Evolutionary conservation across 2,888 invertebrate species (phyloP), one percentile per base, ranked within the genome.

Genomic region (Trichopria drosophilae): DNA sequence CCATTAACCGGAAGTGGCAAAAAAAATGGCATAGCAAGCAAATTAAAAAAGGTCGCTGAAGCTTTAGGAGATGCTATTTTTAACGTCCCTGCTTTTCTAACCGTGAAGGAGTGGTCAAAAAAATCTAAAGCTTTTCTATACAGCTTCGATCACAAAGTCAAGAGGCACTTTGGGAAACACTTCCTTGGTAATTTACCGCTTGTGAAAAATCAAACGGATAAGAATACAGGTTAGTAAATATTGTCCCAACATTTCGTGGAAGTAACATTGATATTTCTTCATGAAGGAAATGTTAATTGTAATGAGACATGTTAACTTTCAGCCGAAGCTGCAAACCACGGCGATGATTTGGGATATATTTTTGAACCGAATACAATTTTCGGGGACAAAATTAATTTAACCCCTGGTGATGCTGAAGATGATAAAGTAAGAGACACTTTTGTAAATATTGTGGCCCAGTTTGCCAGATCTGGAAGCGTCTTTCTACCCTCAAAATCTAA

Each of bases 11-110:
- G 23, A 6, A 7, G 2, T 7, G 15, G 16, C 4, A 12, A 29
- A 1, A 20, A 18, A 5, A 7, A 16, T 12, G 12, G 13, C 1
- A 7, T n/a, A n/a, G 19, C 13, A 10, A 7, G 4, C 6, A 31
- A 12, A 7, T 26, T 28, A 1, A 45, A 55, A 29, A 80, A 83
- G 67, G 79, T 85, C 9, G 78, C 80, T 6, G 83, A 85, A 72
- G 82, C 81, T 43, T 80, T 84, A 58, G 78, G 83, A 18, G 89
- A 90, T 67, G 87, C 87, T 0, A 69, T 90, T 13, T 90, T 88
- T 67, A 89, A 88, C 67, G 81, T 86, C 42, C 90, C 90, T 1
- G 87, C 87, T 1, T 86, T 85, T 67, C 75, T 87, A 39, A 86
- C 85, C 4, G 84, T 84, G 0, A 78, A 84, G 55, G 78, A 82